Percentiles rank a stretch among this genome's conserved stretches.
phyloP scores from a whole-genome alignment of 2,113 vertebrate species.

The Chaenogobius annularis region DNA sequence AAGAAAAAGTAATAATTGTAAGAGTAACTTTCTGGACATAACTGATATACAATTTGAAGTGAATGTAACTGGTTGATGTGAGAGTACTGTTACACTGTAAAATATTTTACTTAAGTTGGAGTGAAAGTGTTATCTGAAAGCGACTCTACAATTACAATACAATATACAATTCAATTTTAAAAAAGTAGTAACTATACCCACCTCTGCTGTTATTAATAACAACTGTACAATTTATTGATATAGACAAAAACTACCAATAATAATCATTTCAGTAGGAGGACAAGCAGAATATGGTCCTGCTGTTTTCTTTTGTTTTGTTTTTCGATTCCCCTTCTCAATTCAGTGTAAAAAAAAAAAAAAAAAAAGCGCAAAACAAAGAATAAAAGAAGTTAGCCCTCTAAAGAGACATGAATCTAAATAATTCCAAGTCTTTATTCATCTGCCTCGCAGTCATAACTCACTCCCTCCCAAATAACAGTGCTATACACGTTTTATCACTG shows the following conservation, averaged over 20 bases:
- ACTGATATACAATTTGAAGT: too few species aligned
- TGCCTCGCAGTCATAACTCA: slow-evolving; percentile 71
- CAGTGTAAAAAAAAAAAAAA: not conserved
- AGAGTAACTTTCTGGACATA: too few species aligned
- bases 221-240: not conserved
- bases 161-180: too few species aligned
- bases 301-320: slow-evolving; percentile 9
- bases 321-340: not conserved
- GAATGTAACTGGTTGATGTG: too few species aligned
- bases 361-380: slow-evolving; percentile 22
- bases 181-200: too few species aligned
- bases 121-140: too few species aligned
- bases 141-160: too few species aligned
- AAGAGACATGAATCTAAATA: slow-evolving; percentile 70
- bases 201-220: too few species aligned
- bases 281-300: slow-evolving; percentile 22
- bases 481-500: slow-evolving; percentile 52
- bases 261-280: not conserved
- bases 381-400: slow-evolving; percentile 64
- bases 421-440: slow-evolving; percentile 67
- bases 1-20: too few species aligned
- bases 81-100: too few species aligned
- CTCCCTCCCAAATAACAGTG: slow-evolving; percentile 66
- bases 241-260: not conserved
- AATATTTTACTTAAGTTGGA: too few species aligned